phyloP scores from a whole-genome alignment of 1,140 invertebrate species.

The Artemia franciscana region DNA sequence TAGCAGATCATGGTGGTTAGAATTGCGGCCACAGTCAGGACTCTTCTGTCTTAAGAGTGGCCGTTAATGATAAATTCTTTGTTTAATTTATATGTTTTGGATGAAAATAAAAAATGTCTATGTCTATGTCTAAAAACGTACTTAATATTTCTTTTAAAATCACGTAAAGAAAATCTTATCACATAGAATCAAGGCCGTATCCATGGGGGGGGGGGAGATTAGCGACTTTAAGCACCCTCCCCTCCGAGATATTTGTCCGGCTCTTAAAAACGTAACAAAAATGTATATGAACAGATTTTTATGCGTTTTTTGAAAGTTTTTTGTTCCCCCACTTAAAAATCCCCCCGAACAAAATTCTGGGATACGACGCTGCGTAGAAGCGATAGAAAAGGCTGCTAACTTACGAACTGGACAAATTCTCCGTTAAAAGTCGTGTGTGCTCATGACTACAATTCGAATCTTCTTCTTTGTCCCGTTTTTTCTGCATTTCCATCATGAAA shows the following conservation, averaged over 20 bases:
- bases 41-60: no score
- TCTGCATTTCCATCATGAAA: constrained; percentile 65
- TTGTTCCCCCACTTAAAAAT: background rate
- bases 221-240: background rate
- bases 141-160: no score
- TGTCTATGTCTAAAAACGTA: no score
- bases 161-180: no score
- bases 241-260: no score
- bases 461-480: constrained; percentile 24
- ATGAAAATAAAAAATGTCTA: no score
- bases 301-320: background rate
- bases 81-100: no score
- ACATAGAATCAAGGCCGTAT: background rate
- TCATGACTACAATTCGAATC: background rate
- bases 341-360: background rate
- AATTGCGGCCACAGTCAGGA: no score
- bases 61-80: no score
- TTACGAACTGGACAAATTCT: background rate
- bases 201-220: background rate
- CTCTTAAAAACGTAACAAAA: no score
- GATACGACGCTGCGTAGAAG: background rate
- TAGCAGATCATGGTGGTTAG: no score
- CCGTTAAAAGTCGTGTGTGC: background rate
- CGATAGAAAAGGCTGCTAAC: background rate
- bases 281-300: no score